Evolutionary conservation across 2,113 vertebrate species (phyloP).

Genomic region (Pomatostomus ruficeps): DNA sequence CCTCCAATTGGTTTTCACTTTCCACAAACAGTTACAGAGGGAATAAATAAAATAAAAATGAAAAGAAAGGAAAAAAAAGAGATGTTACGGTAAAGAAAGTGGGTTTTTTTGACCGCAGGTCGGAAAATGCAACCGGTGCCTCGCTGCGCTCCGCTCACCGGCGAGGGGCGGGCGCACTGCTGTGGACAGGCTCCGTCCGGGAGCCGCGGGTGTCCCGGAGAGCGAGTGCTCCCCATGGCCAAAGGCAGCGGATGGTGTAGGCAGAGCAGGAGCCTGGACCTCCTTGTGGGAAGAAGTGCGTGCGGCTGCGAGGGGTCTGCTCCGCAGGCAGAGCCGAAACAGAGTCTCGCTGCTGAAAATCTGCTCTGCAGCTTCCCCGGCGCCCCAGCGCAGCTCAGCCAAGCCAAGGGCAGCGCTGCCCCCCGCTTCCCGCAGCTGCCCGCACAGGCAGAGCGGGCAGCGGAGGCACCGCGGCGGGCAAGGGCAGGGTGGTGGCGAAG

Average conservation of each 20-base stretch:
- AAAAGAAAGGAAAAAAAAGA: background rate
- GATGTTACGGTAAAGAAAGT: background rate
- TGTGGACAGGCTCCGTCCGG: background rate
- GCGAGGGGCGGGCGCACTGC: background rate
- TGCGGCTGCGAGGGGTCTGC: background rate
- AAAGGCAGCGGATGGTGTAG: background rate
- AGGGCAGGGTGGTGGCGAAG: background rate
- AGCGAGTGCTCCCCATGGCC: background rate
- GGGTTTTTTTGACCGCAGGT: background rate
- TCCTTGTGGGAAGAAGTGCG: background rate
- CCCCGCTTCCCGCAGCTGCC: background rate
- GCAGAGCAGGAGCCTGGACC: background rate
- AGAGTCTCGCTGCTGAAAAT: background rate
- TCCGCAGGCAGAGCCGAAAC: background rate
- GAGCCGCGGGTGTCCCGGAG: background rate
- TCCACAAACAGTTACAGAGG: background rate
- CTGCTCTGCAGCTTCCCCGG: background rate
- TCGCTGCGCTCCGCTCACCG: background rate
- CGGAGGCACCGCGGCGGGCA: background rate
- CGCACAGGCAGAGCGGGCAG: background rate
- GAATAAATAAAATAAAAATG: background rate
- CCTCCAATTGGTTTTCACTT: background rate
- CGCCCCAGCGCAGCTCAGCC: background rate
- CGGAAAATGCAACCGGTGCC: background rate
- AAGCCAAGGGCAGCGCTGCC: background rate